Evolutionary conservation across 2,797 vertebrate species (phyloP), one percentile per base, ranked within the genome.

Genomic region (Poecilia gillii): DNA sequence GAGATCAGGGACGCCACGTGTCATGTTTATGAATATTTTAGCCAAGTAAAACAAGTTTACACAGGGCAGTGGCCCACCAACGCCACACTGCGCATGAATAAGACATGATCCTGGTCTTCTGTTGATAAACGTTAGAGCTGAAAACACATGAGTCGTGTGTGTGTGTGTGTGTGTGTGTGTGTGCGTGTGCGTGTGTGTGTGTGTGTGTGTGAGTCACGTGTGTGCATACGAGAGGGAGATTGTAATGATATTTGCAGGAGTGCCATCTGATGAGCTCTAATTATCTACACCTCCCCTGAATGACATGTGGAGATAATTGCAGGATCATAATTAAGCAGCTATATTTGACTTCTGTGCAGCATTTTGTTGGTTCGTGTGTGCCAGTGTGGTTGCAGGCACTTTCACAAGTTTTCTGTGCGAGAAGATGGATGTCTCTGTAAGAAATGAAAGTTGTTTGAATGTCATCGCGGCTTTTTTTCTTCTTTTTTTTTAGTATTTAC

Each of bases 181-280:
- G 25, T 57, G 5, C 1, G 25, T 13, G 53, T 13, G 9, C 4
- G 51, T 51, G 49, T 7, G 23, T 53, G n/a, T 62, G 59, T 62
- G 16, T 47, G 57, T 71, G 41, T 64, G 71, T 51, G 33, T 39
- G 68, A 25, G 83, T 82, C 83, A 76, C 77, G 66, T 85, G 86
- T 77, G 68, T 57, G 74, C 46, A 68, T 68, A 72, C 76, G 85
- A 82, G 84, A 73, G 70, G 39, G 64, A 80, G 87, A 78, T 70
- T 12, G 46, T 84, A 74, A 81, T 77, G 81, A 89, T 87, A 85
- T 79, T 87, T 90, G 85, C 74, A 83, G 84, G 78, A 90, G 87
- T 84, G 81, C 80, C 77, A 85, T 90, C 87, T 92, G 89, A 94
- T 92, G 90, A 93, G 90, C 76, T 85, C 88, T 93, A 92, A 94